Percentiles rank a stretch among this genome's conserved stretches.
Evolutionary conservation across 2,797 vertebrate genomes (phyloP).

Genomic region (Phataginus tetradactyla): DNA sequence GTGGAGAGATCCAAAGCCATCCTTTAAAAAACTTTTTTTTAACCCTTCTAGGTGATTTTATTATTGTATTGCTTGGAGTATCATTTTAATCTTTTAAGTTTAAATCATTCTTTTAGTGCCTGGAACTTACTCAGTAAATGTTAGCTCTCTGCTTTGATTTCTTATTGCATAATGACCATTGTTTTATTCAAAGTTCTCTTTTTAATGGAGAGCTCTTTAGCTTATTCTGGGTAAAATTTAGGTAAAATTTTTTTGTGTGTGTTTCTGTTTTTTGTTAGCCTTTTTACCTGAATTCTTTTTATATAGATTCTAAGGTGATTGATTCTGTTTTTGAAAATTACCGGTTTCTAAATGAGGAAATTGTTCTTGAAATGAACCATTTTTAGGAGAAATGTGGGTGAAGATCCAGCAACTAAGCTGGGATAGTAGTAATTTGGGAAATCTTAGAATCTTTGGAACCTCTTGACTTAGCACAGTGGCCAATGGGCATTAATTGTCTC

Average conservation of each 20-base stretch:
- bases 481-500: background rate
- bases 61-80: background rate
- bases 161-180: background rate
- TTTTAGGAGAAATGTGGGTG: background rate
- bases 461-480: background rate
- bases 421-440: background rate
- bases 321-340: constrained; percentile 34
- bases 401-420: background rate
- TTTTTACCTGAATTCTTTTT: constrained; percentile 8
- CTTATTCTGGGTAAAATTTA: background rate
- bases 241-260: background rate
- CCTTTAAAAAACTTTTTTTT: background rate
- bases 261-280: background rate
- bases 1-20: background rate
- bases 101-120: background rate
- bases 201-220: background rate
- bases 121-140: background rate
- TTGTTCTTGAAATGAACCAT: background rate
- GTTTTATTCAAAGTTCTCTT: background rate
- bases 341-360: background rate
- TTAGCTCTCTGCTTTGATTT: background rate
- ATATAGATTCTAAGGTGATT: background rate
- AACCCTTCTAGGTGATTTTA: background rate
- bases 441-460: background rate
- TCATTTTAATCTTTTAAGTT: constrained; percentile 7